Evolutionary conservation across 2,797 vertebrate genomes (phyloP).

Genomic region (Poeciliopsis gracilis): DNA sequence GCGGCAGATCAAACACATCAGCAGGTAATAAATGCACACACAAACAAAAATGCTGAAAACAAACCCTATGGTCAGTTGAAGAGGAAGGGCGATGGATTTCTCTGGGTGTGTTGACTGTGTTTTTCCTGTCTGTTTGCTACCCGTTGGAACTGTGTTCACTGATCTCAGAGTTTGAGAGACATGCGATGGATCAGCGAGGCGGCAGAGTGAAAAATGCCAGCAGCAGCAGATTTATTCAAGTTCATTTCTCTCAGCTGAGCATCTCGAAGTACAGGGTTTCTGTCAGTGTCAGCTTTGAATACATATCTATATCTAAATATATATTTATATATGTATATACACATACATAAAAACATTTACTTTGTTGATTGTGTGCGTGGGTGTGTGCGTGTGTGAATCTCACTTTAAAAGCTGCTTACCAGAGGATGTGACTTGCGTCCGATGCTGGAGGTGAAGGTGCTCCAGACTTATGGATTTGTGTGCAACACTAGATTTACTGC

Average conservation of each 20-base stretch:
- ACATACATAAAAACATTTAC: too few species aligned
- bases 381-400: background rate
- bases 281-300: slow-evolving; percentile 49
- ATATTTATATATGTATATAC: too few species aligned
- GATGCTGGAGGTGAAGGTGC: slow-evolving; percentile 20
- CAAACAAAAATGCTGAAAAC: slow-evolving; percentile 9
- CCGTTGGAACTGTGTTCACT: slow-evolving; percentile 28
- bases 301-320: background rate
- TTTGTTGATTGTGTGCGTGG: background rate
- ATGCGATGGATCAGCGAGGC: slow-evolving; percentile 54
- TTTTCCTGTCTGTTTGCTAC: slow-evolving; percentile 17
- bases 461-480: slow-evolving; percentile 45
- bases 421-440: slow-evolving; percentile 16
- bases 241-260: slow-evolving; percentile 44
- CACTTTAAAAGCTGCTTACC: slow-evolving; percentile 28
- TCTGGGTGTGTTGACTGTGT: background rate
- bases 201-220: slow-evolving; percentile 74
- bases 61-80: background rate
- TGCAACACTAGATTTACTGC: slow-evolving; percentile 53
- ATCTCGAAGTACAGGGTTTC: slow-evolving; percentile 36
- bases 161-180: slow-evolving; percentile 32
- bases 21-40: slow-evolving; percentile 30
- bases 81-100: slow-evolving; percentile 4
- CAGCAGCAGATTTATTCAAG: slow-evolving; percentile 65
- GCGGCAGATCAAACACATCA: slow-evolving; percentile 24